Conservation (phyloP, 2,888 invertebrate genomes). For the Operophtera brumata region DNA sequence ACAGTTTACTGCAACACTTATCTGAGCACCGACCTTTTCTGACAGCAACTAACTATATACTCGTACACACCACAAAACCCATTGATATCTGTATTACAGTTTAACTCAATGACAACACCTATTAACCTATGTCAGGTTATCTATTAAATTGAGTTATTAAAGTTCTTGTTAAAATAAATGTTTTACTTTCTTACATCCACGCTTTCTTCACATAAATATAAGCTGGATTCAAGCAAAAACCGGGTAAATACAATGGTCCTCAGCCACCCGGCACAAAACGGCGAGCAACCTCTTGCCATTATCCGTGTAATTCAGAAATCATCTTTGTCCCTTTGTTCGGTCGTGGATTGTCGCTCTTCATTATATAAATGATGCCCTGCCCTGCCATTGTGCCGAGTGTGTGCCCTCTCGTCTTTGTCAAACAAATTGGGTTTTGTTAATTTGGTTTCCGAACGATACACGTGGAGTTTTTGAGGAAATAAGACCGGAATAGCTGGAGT, state of each 20-base stretch:
- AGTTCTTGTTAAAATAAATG: too few relatives aligned
- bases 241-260: background rate
- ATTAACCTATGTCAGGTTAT: too few relatives aligned
- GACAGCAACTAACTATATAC: too few relatives aligned
- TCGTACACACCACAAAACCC: too few relatives aligned
- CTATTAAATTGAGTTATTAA: too few relatives aligned
- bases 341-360: slow-evolving; percentile 31
- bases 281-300: slow-evolving; percentile 4
- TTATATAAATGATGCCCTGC: slow-evolving; percentile 31
- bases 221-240: background rate
- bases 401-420: slow-evolving; percentile 22
- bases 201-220: too few relatives aligned
- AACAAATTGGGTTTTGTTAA: slow-evolving; percentile 24
- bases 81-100: too few relatives aligned
- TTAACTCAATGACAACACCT: too few relatives aligned
- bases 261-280: background rate
- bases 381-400: slow-evolving; percentile 25
- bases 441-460: slow-evolving; percentile 14
- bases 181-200: too few relatives aligned
- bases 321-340: slow-evolving; percentile 19
- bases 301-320: slow-evolving; percentile 17
- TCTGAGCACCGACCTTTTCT: too few relatives aligned
- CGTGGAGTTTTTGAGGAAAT: slow-evolving; percentile 14
- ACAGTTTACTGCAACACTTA: too few relatives aligned
- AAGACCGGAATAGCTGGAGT: background rate